Percentiles rank a stretch among this genome's conserved stretches.
These are phyloP conservation scores for Brassicogethes aeneus DNA, from an alignment of 2,888 invertebrate species.

Conservation along the genomic window DNA sequence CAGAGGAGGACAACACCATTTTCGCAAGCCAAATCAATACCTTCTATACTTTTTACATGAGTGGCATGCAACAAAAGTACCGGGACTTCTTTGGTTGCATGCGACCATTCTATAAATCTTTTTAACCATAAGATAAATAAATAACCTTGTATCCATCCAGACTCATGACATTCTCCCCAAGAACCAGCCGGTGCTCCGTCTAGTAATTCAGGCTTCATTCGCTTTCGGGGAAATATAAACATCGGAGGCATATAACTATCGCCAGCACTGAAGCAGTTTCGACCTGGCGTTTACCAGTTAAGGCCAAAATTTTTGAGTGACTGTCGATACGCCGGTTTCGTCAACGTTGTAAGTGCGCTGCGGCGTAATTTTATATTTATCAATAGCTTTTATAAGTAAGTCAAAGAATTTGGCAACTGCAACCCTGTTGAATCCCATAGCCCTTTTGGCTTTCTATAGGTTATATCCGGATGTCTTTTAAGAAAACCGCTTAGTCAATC, in stretches of 20 bases:
- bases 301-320: too few relatives aligned
- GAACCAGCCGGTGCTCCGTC: neutral
- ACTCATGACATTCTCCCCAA: neutral
- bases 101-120: neutral
- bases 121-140: neutral
- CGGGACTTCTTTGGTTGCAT: neutral
- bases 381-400: neutral
- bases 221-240: neutral
- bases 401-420: neutral
- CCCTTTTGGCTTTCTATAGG: too few relatives aligned
- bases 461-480: too few relatives aligned
- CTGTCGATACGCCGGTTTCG: neutral
- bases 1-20: neutral
- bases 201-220: neutral
- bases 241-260: neutral
- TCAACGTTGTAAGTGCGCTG: neutral
- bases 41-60: neutral
- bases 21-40: neutral
- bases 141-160: neutral
- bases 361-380: neutral
- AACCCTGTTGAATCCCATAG: neutral
- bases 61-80: neutral
- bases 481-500: too few relatives aligned
- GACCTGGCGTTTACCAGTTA: neutral
- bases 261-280: neutral